Base-by-base conservation (phyloP, 2,888 invertebrate genomes). In the Campaea margaritaria region DNA sequence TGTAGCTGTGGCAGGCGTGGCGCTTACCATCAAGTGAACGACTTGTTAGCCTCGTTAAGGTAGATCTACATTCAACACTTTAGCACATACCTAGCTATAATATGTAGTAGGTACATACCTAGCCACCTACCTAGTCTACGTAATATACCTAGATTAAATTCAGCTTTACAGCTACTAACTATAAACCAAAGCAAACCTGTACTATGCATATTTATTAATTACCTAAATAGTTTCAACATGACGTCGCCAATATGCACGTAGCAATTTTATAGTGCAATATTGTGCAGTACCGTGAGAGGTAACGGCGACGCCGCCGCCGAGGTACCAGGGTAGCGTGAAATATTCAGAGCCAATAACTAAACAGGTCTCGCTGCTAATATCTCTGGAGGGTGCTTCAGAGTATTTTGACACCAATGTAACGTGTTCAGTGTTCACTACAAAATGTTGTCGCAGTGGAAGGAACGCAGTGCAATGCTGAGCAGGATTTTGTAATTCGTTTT, bases 301-400 rank as follows among this genome's bases (percentile, higher is more conserved):
- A 38, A 41, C 27, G 13, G 15, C 9, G 49, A n/a, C 13, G 14
- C 14, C 21, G 21, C 42, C 28, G n/a, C 42, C 14, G 42, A 9
- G 21, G 48, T 49, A 53, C 58, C 58, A 58, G 58, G 53, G 48
- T 31, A 49, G 48, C 48, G 53, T 58, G 27, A 58, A 58, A 58
- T 53, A 58, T 58, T n/a, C 49, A 53, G 47, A 53, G 58, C 38
- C 34, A 49, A 53, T 48, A 58, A 38, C 51, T 38, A 46, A 38
- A 38, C 38, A n/a, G 21, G 21, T 21, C 12, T 42, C 21, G 31
- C 5, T 14, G 34, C 21, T 47, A 34, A 42, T 44, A 21, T 45
- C 41, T 14, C 12, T 10, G 7, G 39, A n/a, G 39, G 41, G 41
- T 41, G 46, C 16, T 42, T 1, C 8, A 46, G 13, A 46, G 31